These are phyloP conservation scores for Eumeta japonica DNA, from an alignment of 1,140 invertebrate genomes.

Conservation along the genomic window DNA sequence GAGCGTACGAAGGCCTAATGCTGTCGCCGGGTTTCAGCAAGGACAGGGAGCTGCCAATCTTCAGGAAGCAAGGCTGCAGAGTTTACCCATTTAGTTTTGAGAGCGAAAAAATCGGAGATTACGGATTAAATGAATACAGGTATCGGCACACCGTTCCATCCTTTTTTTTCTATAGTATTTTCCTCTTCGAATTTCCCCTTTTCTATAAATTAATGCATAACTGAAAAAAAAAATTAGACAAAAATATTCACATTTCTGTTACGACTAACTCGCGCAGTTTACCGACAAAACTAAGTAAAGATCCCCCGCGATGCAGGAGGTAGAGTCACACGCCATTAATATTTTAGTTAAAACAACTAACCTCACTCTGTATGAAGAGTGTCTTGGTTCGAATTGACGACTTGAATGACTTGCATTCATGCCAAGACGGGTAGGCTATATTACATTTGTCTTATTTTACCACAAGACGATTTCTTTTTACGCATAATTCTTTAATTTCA, in stretches of 20 bases:
- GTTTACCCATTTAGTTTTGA: conserved; percentile 30
- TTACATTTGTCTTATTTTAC: too few species aligned
- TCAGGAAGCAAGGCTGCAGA: conserved; percentile 38
- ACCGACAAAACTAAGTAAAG: too few species aligned
- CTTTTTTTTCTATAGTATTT: not conserved
- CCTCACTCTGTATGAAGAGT: too few species aligned
- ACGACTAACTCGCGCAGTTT: too few species aligned
- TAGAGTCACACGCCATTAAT: too few species aligned
- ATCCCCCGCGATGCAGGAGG: too few species aligned
- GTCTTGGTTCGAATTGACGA: too few species aligned
- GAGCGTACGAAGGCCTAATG: conserved; percentile 39
- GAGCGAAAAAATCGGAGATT: conserved; percentile 14
- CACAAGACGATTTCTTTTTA: too few species aligned
- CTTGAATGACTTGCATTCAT: too few species aligned
- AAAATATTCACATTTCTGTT: not conserved
- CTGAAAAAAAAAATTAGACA: not conserved
- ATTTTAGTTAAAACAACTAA: too few species aligned
- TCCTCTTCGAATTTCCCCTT: not conserved
- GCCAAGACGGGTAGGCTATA: too few species aligned
- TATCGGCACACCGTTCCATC: conserved; percentile 5
- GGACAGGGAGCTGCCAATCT: conserved; percentile 23
- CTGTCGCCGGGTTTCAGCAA: conserved; percentile 21
- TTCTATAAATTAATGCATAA: not conserved
- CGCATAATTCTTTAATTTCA: too few species aligned
- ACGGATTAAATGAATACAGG: conserved; percentile 28